Conservation (phyloP, 1,140 invertebrate genomes). For the Onthophagus taurus region DNA sequence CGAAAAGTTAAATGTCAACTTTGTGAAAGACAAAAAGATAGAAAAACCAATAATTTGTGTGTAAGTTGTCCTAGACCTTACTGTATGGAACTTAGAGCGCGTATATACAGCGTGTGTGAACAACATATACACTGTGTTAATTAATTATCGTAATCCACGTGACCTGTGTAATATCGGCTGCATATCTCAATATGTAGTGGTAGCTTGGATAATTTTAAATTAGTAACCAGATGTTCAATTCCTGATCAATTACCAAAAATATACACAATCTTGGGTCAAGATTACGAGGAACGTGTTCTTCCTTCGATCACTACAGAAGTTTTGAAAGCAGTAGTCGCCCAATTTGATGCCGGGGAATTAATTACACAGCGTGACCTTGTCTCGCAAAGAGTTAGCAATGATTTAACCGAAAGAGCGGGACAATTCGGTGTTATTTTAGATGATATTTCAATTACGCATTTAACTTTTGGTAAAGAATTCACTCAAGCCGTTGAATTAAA, state of each 20-base stretch:
- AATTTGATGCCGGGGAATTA: slow-evolving; percentile 98
- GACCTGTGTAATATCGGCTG: too few relatives aligned
- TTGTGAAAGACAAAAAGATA: too few relatives aligned
- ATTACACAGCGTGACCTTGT: slow-evolving; percentile 98
- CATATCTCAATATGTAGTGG: too few relatives aligned
- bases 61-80: too few relatives aligned
- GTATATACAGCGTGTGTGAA: too few relatives aligned
- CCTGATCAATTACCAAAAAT: slow-evolving; percentile 85
- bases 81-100: too few relatives aligned
- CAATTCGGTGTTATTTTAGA: slow-evolving; percentile 97
- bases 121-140: too few relatives aligned
- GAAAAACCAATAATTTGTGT: too few relatives aligned
- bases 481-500: slow-evolving; percentile 98
- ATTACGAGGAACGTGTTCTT: slow-evolving; percentile 97
- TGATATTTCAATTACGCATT: slow-evolving; percentile 98
- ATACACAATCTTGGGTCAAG: slow-evolving; percentile 90
- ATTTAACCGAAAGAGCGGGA: slow-evolving; percentile 81
- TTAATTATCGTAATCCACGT: too few relatives aligned
- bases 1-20: too few relatives aligned
- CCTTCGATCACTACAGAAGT: slow-evolving; percentile 99
- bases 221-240: too few relatives aligned
- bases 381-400: slow-evolving; percentile 90
- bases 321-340: slow-evolving; percentile 96
- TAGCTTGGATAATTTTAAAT: too few relatives aligned
- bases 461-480: slow-evolving; percentile 97